Conservation (phyloP, 2,888 invertebrate genomes). For the Prosapia bicincta region DNA sequence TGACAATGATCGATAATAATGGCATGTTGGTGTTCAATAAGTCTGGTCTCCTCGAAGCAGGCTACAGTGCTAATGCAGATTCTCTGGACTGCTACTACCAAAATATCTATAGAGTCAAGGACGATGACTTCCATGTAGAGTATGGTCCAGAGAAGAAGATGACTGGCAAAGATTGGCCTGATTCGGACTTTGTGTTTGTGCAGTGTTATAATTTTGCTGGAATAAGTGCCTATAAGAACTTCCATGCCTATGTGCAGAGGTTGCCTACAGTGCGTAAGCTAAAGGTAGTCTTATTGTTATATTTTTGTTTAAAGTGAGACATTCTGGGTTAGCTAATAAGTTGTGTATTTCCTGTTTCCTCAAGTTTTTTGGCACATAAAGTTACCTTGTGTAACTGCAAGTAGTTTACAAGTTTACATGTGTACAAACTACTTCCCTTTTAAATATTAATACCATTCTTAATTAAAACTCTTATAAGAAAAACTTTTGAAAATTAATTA, state of each 20-base stretch:
- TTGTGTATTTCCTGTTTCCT: too few species aligned
- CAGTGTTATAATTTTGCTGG: constrained; percentile 36
- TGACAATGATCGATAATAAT: constrained; percentile 36
- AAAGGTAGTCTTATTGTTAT: constrained; percentile 29
- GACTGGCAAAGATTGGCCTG: constrained; percentile 28
- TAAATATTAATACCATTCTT: too few species aligned
- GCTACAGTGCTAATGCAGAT: constrained; percentile 27
- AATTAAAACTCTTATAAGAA: too few species aligned
- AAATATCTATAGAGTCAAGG: constrained; percentile 33
- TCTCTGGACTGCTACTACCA: constrained; percentile 34
- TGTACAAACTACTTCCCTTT: too few species aligned
- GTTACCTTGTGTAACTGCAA: too few species aligned
- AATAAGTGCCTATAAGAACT: constrained; percentile 37
- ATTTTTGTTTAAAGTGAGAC: too few species aligned
- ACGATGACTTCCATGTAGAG: constrained; percentile 34
- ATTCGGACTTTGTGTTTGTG: constrained; percentile 37
- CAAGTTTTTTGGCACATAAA: too few species aligned
- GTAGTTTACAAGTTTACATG: too few species aligned
- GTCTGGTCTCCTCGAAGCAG: constrained; percentile 33
- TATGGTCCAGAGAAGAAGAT: constrained; percentile 32
- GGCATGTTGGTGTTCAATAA: constrained; percentile 36
- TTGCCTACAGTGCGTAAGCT: constrained; percentile 31
- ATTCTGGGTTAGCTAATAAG: too few species aligned
- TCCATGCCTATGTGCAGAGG: constrained; percentile 37
- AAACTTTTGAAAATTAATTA: too few species aligned